Percentiles rank a stretch among this genome's conserved stretches.
Conservation (phyloP, 2,797 vertebrate genomes). For the Cirrhinus mrigala region DNA sequence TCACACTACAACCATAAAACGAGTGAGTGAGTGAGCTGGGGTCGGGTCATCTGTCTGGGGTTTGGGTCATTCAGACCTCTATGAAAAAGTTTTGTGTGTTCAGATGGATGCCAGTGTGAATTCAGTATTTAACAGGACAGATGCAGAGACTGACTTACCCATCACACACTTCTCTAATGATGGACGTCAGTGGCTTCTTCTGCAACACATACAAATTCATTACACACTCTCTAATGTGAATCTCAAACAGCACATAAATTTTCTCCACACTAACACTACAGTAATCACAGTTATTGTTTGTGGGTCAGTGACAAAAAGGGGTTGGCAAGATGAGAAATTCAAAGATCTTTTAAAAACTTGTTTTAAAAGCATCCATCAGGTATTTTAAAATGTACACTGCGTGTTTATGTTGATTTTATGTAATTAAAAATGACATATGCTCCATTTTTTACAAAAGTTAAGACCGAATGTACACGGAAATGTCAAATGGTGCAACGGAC, state of each 20-base stretch:
- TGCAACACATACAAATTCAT: slow-evolving; percentile 70
- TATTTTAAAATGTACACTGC: too few species aligned
- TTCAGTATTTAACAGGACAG: slow-evolving; percentile 9
- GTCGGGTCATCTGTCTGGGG: background rate
- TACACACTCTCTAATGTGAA: background rate
- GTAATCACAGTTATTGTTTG: background rate
- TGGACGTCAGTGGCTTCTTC: slow-evolving; percentile 95
- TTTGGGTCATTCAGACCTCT: background rate
- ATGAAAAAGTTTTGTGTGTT: too few species aligned
- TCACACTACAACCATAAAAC: background rate
- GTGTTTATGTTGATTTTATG: too few species aligned
- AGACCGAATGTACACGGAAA: too few species aligned
- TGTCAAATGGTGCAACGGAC: too few species aligned
- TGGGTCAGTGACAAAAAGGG: too few species aligned
- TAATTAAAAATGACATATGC: too few species aligned
- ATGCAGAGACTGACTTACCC: slow-evolving; percentile 81
- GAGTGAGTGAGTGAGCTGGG: background rate
- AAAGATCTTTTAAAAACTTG: too few species aligned
- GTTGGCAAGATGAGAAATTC: too few species aligned
- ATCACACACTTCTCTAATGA: slow-evolving; percentile 97
- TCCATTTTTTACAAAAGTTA: too few species aligned
- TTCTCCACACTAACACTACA: background rate
- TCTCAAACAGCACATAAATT: background rate
- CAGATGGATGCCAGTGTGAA: too few species aligned
- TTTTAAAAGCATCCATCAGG: too few species aligned